Evolutionary conservation across 2,888 invertebrate genomes (phyloP).

Genomic region (Amphipyra tragopoginis): DNA sequence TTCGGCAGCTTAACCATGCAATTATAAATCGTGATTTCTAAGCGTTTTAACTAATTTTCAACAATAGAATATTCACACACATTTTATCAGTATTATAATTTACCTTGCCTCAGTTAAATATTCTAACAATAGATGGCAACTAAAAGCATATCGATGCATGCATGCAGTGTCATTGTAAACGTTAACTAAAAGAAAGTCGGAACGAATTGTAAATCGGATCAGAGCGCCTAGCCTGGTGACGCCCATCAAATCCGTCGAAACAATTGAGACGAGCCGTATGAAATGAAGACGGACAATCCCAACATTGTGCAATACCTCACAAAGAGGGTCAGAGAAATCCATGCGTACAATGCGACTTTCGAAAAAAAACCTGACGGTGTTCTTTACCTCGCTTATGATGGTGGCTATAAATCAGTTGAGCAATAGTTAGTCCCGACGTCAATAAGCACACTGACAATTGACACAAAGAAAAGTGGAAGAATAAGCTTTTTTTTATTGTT

Average conservation of each 20-base stretch:
- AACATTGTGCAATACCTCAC: conserved; percentile 85
- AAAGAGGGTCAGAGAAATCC: conserved; percentile 86
- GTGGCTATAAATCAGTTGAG: conserved; percentile 82
- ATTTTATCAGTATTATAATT: conserved; percentile 5
- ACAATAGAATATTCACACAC: neutral
- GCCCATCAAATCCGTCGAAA: conserved; percentile 83
- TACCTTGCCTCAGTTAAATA: conserved; percentile 3
- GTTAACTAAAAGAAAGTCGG: conserved; percentile 80
- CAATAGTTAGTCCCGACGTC: conserved; percentile 70
- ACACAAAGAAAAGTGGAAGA: conserved; percentile 57
- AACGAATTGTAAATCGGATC: conserved; percentile 87
- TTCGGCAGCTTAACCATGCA: too few species aligned
- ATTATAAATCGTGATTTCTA: too few species aligned
- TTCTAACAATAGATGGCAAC: conserved; percentile 49
- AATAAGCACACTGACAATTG: conserved; percentile 70
- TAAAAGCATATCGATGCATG: conserved; percentile 27
- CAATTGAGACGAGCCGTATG: conserved; percentile 79
- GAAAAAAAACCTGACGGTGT: conserved; percentile 73
- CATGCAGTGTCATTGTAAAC: conserved; percentile 72
- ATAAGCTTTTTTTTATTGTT: conserved; percentile 62
- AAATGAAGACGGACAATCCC: conserved; percentile 75
- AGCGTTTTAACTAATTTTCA: conserved; percentile 1
- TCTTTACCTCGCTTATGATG: conserved; percentile 69
- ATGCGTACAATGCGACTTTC: conserved; percentile 78
- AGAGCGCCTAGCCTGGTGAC: conserved; percentile 77